Evolutionary conservation across 2,113 vertebrate species (phyloP), one percentile per base, ranked within the genome.

Genomic region (Eupsittula cactorum): DNA sequence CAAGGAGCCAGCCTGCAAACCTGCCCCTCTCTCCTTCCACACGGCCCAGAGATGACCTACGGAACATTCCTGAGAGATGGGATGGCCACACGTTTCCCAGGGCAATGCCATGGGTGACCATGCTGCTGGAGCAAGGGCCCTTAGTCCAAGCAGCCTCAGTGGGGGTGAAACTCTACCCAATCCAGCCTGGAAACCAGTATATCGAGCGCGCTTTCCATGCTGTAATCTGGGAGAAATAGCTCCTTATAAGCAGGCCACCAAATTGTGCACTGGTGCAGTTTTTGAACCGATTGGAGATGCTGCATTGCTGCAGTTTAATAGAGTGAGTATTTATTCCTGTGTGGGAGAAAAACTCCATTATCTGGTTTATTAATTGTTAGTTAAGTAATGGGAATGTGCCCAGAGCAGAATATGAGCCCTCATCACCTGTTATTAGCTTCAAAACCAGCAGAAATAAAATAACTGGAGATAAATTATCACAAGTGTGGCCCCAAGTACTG

Each of bases 281-380:
- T 86, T 80, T 71, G 86, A 95, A 47, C 80, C 84, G 92, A 84
- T 1, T 78, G 77, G 89, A 78, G 90, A 57, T 20, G 65, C 74
- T 75, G 79, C 1, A 1, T 23, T 69, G 76, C 79, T 0, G 4
- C 62, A 35, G 52, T 55, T 88, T 92, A 93, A 88, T 75, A 92
- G 64, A 92, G 53, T 49, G 79, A 41, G 79, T 89, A 82, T 96
- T 95, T 96, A 93, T 88, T 93, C 93, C 86, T 93, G 62, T 79
- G 88, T 50, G 80, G 86, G 86, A 93, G 77, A 91, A 96, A 92
- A 88, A 93, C 80, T 95, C 94, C 94, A 96, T 96, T 96, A 96
- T 92, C 83, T 71, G 90, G 11, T 84, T 97, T 97, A 96, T 96
- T 96, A 96, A 96, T 97, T 96, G 95, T 92, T 94, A 84, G 95